phyloP scores from a whole-genome alignment of 2,797 vertebrate species.

The Lateolabrax maculatus region DNA sequence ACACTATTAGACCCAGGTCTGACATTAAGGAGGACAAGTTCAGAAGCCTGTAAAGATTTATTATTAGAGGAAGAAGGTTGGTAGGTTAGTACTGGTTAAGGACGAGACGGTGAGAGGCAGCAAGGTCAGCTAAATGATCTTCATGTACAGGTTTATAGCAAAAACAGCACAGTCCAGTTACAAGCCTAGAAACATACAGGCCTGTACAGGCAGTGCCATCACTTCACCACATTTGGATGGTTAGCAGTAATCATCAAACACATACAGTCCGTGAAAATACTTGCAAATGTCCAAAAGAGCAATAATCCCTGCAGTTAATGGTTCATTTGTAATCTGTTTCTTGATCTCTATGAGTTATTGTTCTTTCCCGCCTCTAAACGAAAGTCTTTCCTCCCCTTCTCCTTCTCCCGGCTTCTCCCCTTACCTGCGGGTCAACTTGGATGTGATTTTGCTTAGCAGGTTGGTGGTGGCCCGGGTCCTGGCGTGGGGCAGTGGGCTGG shows the following conservation, averaged over 20 bases:
- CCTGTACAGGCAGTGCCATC: constrained; percentile 5
- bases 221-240: not conserved
- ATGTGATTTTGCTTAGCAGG: constrained; percentile 96
- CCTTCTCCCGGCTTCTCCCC: constrained; percentile 58
- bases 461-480: constrained; percentile 91
- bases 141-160: constrained; percentile 26
- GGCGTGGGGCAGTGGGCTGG: constrained; percentile 85
- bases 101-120: constrained; percentile 57
- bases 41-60: constrained; percentile 50
- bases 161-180: constrained; percentile 11
- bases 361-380: not conserved
- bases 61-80: constrained; percentile 50
- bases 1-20: constrained; percentile 67
- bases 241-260: constrained; percentile 14
- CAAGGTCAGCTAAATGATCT: constrained; percentile 52
- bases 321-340: not conserved
- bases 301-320: not conserved
- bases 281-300: not conserved
- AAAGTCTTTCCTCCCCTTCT: not conserved
- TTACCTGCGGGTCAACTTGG: constrained; percentile 96
- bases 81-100: constrained; percentile 76
- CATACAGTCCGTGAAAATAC: not conserved
- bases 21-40: constrained; percentile 20
- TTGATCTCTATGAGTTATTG: not conserved
- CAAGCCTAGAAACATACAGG: not conserved